Conservation (phyloP, 2,113 vertebrate species). For the Microtus pennsylvanicus region DNA sequence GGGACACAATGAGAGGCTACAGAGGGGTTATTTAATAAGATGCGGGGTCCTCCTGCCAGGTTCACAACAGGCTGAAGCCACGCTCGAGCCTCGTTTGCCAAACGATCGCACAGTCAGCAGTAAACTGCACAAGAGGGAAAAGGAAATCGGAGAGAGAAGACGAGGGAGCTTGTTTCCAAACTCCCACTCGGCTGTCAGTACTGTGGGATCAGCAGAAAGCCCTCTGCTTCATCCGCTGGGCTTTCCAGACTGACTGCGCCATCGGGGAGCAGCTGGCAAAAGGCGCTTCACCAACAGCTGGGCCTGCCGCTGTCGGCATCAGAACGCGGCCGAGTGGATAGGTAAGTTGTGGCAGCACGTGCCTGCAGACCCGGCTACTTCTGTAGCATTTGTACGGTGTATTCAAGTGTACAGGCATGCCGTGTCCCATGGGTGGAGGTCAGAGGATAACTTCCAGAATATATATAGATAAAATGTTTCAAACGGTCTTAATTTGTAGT, state of each 20-base stretch:
- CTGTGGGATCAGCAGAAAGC: constrained; percentile 33
- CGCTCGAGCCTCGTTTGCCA: not conserved
- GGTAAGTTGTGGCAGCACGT: fast-evolving
- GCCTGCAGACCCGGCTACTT: not conserved
- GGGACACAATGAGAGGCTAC: constrained; percentile 36
- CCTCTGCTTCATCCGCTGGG: not conserved
- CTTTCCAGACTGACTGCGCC: not conserved
- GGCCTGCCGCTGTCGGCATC: not conserved
- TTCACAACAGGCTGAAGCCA: constrained; percentile 1
- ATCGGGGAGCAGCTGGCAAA: not conserved
- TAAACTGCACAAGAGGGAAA: constrained; percentile 11
- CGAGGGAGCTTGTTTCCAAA: not conserved
- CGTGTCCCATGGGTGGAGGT: not conserved
- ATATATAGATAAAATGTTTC: not conserved
- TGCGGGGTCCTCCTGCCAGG: not conserved
- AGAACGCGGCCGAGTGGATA: fast-evolving
- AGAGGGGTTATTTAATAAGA: not conserved
- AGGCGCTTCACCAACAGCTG: not conserved
- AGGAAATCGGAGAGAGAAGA: not conserved
- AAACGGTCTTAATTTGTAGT: not conserved
- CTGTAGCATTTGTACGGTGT: too few relatives aligned
- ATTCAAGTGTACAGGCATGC: too few relatives aligned
- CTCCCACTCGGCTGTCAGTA: not conserved
- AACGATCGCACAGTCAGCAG: not conserved
- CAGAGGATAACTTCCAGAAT: not conserved